phyloP scores from a whole-genome alignment of 2,113 vertebrate species.

The Donacobius atricapilla region DNA sequence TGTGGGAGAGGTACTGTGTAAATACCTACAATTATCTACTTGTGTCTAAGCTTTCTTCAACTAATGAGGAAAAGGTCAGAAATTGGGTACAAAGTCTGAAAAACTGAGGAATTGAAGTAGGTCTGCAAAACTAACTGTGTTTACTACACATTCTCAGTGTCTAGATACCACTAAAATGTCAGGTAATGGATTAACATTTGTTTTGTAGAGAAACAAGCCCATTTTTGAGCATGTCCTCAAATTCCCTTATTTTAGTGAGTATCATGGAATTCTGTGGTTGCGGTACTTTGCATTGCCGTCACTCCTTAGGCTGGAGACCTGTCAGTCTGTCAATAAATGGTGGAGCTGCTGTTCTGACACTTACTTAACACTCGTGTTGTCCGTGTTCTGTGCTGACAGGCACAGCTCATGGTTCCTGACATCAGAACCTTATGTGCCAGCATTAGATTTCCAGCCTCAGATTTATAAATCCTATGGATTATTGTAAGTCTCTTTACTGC shows the following conservation, averaged over 20 bases:
- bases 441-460: slow-evolving; percentile 9
- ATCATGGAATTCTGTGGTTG: neutral
- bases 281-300: neutral
- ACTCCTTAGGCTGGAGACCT: neutral
- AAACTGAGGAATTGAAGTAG: neutral
- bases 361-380: rapidly evolving
- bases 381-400: neutral
- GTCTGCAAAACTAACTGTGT: neutral
- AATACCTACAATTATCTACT: neutral
- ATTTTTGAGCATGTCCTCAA: neutral
- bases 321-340: neutral
- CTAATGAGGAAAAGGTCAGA: neutral
- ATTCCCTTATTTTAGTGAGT: neutral
- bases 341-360: neutral
- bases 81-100: neutral
- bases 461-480: slow-evolving; percentile 69
- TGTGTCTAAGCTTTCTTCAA: neutral
- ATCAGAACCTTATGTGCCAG: neutral
- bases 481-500: slow-evolving; percentile 19
- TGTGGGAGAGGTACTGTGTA: neutral
- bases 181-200: neutral
- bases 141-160: neutral
- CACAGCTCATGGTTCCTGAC: neutral
- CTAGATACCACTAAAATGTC: neutral
- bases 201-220: neutral